Conservation (phyloP, 1,140 invertebrate species). For the Drosophila arizonae region DNA sequence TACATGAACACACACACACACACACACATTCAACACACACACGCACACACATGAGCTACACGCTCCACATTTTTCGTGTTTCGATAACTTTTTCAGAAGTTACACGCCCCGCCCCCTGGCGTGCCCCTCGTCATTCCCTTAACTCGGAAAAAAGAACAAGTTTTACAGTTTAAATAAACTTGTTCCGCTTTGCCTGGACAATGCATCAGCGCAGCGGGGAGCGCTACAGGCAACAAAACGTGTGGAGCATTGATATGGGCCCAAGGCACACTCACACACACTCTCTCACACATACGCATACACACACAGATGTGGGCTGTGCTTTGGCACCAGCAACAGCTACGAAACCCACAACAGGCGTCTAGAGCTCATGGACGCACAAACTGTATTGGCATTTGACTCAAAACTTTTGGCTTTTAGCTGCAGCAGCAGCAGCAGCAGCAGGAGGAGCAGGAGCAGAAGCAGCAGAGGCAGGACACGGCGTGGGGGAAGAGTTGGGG, state of each 20-base stretch:
- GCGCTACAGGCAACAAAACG: constrained; percentile 45
- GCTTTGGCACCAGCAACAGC: constrained; percentile 11
- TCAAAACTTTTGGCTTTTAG: constrained; percentile 71
- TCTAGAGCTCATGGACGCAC: constrained; percentile 39
- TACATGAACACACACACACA: constrained; percentile 1
- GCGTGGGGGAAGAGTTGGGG: neutral
- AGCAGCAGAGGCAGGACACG: neutral
- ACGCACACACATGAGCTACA: constrained; percentile 16
- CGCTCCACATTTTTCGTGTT: constrained; percentile 60
- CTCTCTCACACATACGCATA: constrained; percentile 6
- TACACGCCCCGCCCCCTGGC: neutral
- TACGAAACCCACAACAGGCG: constrained; percentile 37
- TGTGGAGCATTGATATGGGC: constrained; percentile 72
- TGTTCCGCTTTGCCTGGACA: constrained; percentile 68
- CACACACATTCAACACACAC: neutral
- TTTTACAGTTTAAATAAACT: constrained; percentile 79
- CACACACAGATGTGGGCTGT: neutral
- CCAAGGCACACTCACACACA: constrained; percentile 43
- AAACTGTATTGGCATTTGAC: constrained; percentile 79
- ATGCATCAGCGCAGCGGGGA: constrained; percentile 40
- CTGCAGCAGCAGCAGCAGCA: neutral
- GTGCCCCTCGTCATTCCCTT: neutral
- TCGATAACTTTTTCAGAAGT: constrained; percentile 63
- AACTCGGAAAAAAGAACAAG: constrained; percentile 48
- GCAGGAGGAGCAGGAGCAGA: neutral